Base-by-base conservation (phyloP, 2,797 vertebrate genomes). In the Kryptopterus vitreolus region DNA sequence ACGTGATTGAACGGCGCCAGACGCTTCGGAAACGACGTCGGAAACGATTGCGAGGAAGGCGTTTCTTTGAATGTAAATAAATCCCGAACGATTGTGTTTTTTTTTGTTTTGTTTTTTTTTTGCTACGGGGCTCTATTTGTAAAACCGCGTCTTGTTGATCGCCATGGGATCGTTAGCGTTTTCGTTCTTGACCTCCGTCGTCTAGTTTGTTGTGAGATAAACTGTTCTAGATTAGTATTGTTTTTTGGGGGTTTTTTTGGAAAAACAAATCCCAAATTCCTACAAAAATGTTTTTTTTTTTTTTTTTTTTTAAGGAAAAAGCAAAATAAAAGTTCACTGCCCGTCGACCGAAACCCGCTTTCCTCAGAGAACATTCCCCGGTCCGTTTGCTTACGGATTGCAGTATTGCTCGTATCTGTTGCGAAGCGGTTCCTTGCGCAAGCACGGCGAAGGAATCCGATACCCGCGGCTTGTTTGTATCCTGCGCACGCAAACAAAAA, bases 351-450 rank as follows among this genome's bases (percentile, higher is more conserved):
- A 71, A 80, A 82, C 65, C 46, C 33, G 33, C 20, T 59, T 72
- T 81, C 69, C 12, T 29, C 53, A 20, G 53, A 65, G 59, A 62
- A n/a, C 52, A n/a, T 76, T 66, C 58, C 52, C 81, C 48, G n/a
- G 74, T 83, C 81, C n/a, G 35, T 74, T 69, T 84, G 82, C 69
- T 74, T 69, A 77, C 74, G 53, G 81, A 72, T 85, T 86, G 91
- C 91, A 92, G 92, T 89, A 85, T 88, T 91, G 92, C 92, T 92
- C 89, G 89, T 92, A 92, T 93, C 90, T 91, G 90, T 91, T 88
- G 87, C 80, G 85, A 86, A 88, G 86, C 83, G 85, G 86, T 88
- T 61, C 55, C 74, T 82, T 84, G 86, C 84, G 86, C 86, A 87
- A 79, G 78, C 81, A 86, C 26, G 74, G 76, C 53, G 69, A 11